Conservation (phyloP, 2,113 vertebrate genomes). For the Hippocampus guttulatus region DNA sequence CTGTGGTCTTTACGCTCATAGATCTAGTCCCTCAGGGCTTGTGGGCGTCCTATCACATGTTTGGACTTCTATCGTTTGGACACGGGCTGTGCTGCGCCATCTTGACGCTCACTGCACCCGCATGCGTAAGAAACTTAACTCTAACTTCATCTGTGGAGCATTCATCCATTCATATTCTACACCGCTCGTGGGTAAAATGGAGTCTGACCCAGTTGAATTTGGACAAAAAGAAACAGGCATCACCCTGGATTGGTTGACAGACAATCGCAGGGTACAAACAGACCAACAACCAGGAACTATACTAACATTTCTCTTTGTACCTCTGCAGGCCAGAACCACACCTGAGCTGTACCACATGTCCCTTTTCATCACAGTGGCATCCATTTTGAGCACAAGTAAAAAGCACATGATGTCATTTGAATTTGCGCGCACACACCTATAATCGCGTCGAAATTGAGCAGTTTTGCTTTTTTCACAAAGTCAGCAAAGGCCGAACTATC, state of each 20-base stretch:
- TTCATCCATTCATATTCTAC: background rate
- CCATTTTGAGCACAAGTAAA: slow-evolving; percentile 67
- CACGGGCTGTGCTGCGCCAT: slow-evolving; percentile 68
- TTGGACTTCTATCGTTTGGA: slow-evolving; percentile 72
- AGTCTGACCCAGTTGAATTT: no score
- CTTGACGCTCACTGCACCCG: slow-evolving; percentile 68
- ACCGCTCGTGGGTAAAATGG: background rate
- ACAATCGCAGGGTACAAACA: background rate
- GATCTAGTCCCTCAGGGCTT: slow-evolving; percentile 68
- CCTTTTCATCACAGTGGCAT: slow-evolving; percentile 53
- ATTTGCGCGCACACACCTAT: no score
- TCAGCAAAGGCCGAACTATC: no score
- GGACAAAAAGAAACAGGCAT: background rate
- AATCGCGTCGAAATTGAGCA: no score
- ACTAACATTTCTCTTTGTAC: background rate
- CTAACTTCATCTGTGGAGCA: background rate
- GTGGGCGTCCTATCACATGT: slow-evolving; percentile 58
- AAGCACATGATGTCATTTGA: background rate
- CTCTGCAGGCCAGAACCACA: slow-evolving; percentile 65
- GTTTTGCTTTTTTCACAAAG: no score
- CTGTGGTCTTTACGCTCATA: slow-evolving; percentile 65
- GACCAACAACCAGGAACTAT: background rate
- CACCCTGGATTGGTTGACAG: background rate
- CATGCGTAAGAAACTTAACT: slow-evolving; percentile 68
- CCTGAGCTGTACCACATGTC: slow-evolving; percentile 72